Conservation (phyloP, 2,113 vertebrate species). For the Zeus faber region DNA sequence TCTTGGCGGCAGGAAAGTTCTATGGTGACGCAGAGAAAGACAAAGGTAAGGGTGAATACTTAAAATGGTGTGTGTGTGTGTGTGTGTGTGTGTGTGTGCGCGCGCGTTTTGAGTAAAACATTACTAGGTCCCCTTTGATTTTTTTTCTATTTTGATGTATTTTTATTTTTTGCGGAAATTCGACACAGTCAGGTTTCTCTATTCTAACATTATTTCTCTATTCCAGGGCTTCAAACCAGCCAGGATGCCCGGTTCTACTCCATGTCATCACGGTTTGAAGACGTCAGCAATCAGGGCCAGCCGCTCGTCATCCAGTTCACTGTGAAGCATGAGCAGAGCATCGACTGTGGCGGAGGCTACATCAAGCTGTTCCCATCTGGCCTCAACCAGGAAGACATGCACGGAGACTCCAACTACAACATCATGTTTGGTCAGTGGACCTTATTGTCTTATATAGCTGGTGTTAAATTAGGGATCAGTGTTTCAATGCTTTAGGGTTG, state of each 20-base stretch:
- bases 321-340: constrained; percentile 82
- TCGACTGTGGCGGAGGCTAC: constrained; percentile 80
- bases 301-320: constrained; percentile 77
- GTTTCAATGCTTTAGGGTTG: not conserved
- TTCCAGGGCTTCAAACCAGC: constrained; percentile 76
- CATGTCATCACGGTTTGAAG: constrained; percentile 75
- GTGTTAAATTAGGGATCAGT: not conserved
- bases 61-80: constrained; percentile 6
- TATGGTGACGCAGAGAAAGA: constrained; percentile 79
- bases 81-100: constrained; percentile 6
- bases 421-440: constrained; percentile 78
- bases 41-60: constrained; percentile 72
- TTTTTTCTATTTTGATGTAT: too few species aligned
- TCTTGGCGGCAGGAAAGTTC: constrained; percentile 77
- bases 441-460: not conserved
- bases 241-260: constrained; percentile 80
- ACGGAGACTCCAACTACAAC: constrained; percentile 79
- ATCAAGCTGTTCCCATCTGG: constrained; percentile 79
- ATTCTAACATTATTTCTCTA: too few species aligned
- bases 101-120: not conserved
- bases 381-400: constrained; percentile 77
- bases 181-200: too few species aligned
- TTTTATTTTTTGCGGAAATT: too few species aligned
- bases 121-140: too few species aligned
- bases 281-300: constrained; percentile 77